Conservation (phyloP, 35 echinoderm and acorn worm genomes). For the Holothuria glaberrima region DNA sequence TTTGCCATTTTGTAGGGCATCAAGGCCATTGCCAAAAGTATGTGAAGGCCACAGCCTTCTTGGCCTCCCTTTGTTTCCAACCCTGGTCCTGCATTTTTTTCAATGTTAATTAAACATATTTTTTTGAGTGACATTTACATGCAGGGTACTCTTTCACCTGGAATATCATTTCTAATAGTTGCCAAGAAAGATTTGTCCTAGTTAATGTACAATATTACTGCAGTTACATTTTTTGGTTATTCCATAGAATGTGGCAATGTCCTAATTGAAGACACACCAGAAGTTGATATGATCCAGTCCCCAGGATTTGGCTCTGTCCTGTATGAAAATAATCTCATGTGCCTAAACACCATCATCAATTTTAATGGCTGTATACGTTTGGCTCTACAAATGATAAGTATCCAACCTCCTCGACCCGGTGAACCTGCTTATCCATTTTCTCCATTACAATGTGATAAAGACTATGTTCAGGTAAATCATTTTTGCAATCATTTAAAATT, state of each 20-base stretch:
- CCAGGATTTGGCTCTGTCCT: slow-evolving; percentile 4
- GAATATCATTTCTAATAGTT: too few relatives aligned
- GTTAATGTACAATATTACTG: too few relatives aligned
- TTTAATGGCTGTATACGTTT: slow-evolving; percentile 18
- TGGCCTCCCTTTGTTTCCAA: too few relatives aligned
- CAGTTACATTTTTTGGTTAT: neutral
- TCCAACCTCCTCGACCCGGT: neutral
- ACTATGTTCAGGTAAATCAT: slow-evolving; percentile 33
- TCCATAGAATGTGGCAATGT: slow-evolving; percentile 16
- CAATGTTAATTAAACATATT: too few relatives aligned
- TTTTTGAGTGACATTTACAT: too few relatives aligned
- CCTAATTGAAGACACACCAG: neutral
- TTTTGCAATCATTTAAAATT: too few relatives aligned
- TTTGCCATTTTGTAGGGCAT: too few relatives aligned
- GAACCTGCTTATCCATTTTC: neutral
- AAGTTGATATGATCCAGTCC: neutral
- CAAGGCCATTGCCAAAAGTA: too few relatives aligned
- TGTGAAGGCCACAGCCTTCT: too few relatives aligned
- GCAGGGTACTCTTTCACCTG: too few relatives aligned
- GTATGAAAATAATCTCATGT: slow-evolving; percentile 18
- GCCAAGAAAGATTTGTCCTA: too few relatives aligned
- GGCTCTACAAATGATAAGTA: neutral
- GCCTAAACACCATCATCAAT: slow-evolving; percentile 45
- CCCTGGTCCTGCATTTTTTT: too few relatives aligned
- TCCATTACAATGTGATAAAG: neutral